Percentiles rank a stretch among this genome's conserved stretches.
These are phyloP conservation scores for Corvus moneduloides DNA, from an alignment of 2,113 vertebrate genomes.

Conservation along the genomic window DNA sequence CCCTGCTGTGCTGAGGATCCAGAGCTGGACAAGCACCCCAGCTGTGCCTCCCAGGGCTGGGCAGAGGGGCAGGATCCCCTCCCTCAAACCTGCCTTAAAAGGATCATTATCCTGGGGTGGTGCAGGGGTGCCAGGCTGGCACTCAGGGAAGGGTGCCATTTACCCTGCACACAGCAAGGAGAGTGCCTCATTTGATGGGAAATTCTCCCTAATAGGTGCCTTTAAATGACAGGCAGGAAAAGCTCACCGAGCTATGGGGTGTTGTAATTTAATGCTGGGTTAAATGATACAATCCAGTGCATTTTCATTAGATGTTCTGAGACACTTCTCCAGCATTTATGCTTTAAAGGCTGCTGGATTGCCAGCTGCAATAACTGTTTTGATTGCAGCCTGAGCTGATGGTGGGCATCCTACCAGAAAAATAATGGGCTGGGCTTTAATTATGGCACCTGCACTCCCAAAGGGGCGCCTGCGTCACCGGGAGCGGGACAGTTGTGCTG, in stretches of 20 bases:
- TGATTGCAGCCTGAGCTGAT: conserved; percentile 54
- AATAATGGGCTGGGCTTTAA: conserved; percentile 57
- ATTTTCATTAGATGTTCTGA: conserved; percentile 63
- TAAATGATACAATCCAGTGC: conserved; percentile 55
- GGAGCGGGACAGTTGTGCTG: neutral
- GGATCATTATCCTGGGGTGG: neutral
- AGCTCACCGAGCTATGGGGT: conserved; percentile 10
- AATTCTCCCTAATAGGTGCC: conserved; percentile 38
- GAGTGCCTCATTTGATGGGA: neutral
- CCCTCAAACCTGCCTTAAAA: neutral
- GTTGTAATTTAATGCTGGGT: conserved; percentile 62
- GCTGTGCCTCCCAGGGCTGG: neutral
- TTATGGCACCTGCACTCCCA: conserved; percentile 50
- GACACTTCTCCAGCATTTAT: conserved; percentile 20
- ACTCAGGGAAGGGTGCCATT: neutral
- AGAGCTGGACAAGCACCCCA: neutral
- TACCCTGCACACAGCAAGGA: neutral
- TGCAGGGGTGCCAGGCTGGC: neutral
- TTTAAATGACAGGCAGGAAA: conserved; percentile 38
- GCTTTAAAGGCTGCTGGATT: conserved; percentile 52
- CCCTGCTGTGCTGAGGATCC: neutral
- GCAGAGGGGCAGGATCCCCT: neutral
- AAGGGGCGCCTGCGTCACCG: neutral
- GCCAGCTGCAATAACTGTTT: conserved; percentile 62
- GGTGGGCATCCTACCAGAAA: conserved; percentile 56